Conservation (phyloP, 2,888 invertebrate genomes). For the Chrysotoxum bicinctum region DNA sequence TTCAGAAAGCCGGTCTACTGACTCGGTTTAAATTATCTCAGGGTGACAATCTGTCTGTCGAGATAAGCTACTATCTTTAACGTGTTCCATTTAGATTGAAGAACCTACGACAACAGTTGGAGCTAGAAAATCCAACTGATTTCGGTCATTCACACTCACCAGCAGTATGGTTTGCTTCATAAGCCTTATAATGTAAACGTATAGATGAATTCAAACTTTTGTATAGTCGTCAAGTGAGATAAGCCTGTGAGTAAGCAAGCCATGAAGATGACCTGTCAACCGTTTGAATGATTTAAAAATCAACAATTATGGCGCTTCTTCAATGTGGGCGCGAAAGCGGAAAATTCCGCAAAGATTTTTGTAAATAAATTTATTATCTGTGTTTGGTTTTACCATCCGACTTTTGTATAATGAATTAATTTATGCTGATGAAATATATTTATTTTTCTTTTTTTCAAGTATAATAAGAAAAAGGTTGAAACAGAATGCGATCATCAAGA, state of each 20-base stretch:
- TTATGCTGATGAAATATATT: slow-evolving; percentile 37
- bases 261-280: slow-evolving; percentile 21
- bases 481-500: not conserved
- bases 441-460: not conserved
- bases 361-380: slow-evolving; percentile 15
- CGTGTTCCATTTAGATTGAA: slow-evolving; percentile 17
- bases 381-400: not conserved
- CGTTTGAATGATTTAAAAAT: slow-evolving; percentile 21
- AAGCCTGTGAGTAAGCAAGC: slow-evolving; percentile 20
- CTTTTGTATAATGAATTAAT: not conserved
- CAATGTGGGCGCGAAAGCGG: slow-evolving; percentile 9
- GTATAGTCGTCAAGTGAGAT: slow-evolving; percentile 29
- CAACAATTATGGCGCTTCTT: not conserved
- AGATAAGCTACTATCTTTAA: slow-evolving; percentile 7
- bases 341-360: slow-evolving; percentile 7
- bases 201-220: not conserved
- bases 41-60: slow-evolving; percentile 32
- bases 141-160: slow-evolving; percentile 20
- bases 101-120: slow-evolving; percentile 21
- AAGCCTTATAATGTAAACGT: not conserved
- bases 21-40: slow-evolving; percentile 45
- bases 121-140: not conserved
- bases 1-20: slow-evolving; percentile 48
- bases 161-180: not conserved
- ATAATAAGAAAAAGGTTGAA: not conserved